Evolutionary conservation across 37 sponge, comb jelly and placozoan genomes (phyloP), one percentile per base, ranked within the genome.

Genomic region (Chondrosia reniformis): DNA sequence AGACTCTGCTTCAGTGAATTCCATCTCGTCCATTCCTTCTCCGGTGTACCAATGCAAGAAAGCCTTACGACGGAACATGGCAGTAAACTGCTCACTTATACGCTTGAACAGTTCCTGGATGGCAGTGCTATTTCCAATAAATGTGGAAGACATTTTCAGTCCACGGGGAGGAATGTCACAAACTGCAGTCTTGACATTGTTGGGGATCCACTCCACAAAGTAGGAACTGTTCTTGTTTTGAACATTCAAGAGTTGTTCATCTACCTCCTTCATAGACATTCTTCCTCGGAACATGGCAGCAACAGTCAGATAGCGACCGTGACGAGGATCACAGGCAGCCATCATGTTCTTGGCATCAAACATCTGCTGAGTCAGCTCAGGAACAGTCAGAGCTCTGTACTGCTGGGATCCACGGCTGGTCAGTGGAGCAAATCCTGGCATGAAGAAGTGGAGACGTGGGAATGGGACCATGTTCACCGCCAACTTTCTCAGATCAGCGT

Each of bases 401-500:
- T 98, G 99, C 86, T 98, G 99, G 69, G 96, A 95, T 22, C 99
- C 99, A 91, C 99, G 99, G 93, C 96, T 95, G 61, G 99, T 98
- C n/a, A 98, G 94, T 24, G 99, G 99, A 55, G 99, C 99, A 88
- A 98, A 98, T 24, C 99, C 99, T 46, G 99, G 99, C 94, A 98
- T 98, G 90, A 98, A 98, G 96, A 98, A 98, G 82, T 98, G 99
- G 75, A 98, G 96, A 88, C 96, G 99, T n/a, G 99, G 99, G 96
- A 98, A 98, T 45, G 99, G 99, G 25, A 98, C 99, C 99, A 98
- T 98, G 92, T 98, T 86, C 74, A 88, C 84, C 32, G 89, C 84
- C 65, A 88, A 67, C 79, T 95, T 98, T 55, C 96, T 84, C 44
- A 98, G 83, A 80, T 95, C 99, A 69, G 96, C 99, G 78, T 98